Evolutionary conservation across 2,113 vertebrate species (phyloP).

Genomic region (Tyrannus savana): DNA sequence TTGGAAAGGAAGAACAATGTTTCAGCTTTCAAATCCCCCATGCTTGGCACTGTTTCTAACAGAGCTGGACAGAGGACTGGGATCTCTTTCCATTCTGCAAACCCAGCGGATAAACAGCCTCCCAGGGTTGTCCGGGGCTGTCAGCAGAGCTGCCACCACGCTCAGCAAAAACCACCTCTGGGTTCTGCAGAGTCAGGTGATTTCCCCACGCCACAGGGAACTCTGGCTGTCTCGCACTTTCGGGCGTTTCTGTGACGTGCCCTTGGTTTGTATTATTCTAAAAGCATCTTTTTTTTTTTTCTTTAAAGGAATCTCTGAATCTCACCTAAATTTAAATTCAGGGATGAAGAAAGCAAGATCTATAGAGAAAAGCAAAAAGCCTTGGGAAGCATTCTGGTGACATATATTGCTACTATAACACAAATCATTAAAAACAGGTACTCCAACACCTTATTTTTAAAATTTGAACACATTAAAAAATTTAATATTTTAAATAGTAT

Average conservation of each 20-base stretch:
- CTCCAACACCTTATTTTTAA: not conserved
- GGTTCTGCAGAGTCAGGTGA: not conserved
- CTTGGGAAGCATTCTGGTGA: not conserved
- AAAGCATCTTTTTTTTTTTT: not conserved
- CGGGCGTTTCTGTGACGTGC: not conserved
- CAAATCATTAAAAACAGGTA: not conserved
- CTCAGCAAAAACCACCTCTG: conserved; percentile 5
- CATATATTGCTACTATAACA: not conserved
- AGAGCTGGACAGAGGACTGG: not conserved
- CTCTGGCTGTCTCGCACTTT: not conserved
- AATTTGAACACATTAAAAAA: not conserved
- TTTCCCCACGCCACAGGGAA: not conserved
- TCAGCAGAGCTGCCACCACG: not conserved
- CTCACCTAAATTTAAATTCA: not conserved
- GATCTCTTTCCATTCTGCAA: not conserved
- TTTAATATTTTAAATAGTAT: not conserved
- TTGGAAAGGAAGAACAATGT: not conserved
- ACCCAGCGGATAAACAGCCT: not conserved
- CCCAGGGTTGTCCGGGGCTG: not conserved
- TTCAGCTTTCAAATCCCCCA: not conserved
- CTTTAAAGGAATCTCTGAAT: not conserved
- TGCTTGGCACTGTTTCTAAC: not conserved
- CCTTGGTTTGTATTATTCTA: not conserved
- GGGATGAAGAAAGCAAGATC: not conserved
- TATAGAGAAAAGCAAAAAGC: not conserved